Evolutionary conservation across 2,888 invertebrate genomes (phyloP).

Genomic region (Stramonita haemastoma): DNA sequence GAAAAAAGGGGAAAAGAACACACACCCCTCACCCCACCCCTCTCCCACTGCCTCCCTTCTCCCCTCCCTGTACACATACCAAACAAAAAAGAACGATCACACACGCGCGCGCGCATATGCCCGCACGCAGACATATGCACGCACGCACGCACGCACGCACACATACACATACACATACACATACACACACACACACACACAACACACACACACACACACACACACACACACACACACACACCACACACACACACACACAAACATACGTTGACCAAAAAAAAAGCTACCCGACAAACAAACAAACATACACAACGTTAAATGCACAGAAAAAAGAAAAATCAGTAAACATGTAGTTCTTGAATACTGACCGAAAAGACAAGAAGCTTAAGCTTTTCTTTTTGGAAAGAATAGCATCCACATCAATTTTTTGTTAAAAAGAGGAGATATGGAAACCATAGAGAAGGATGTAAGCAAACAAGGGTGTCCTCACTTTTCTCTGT

Average conservation of each 20-base stretch:
- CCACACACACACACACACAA: too few relatives aligned
- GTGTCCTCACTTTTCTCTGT: too few relatives aligned
- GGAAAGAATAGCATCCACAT: too few relatives aligned
- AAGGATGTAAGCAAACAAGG: too few relatives aligned
- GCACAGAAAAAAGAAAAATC: neutral
- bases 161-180: neutral
- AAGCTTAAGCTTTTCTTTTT: too few relatives aligned
- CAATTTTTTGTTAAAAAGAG: too few relatives aligned
- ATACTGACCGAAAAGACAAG: too few relatives aligned
- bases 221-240: neutral
- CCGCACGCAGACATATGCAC: neutral
- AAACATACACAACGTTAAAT: neutral
- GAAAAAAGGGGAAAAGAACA: neutral
- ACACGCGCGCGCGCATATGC: neutral
- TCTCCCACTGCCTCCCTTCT: neutral
- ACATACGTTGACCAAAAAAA: neutral
- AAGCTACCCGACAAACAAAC: neutral
- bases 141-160: neutral
- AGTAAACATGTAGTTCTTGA: neutral
- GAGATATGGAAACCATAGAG: too few relatives aligned
- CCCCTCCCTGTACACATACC: neutral
- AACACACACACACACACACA: neutral
- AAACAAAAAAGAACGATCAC: neutral
- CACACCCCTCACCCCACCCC: neutral
- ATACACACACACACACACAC: neutral